Evolutionary conservation across 1,140 invertebrate genomes (phyloP), one percentile per base, ranked within the genome.

Genomic region (Papilio dardanus): DNA sequence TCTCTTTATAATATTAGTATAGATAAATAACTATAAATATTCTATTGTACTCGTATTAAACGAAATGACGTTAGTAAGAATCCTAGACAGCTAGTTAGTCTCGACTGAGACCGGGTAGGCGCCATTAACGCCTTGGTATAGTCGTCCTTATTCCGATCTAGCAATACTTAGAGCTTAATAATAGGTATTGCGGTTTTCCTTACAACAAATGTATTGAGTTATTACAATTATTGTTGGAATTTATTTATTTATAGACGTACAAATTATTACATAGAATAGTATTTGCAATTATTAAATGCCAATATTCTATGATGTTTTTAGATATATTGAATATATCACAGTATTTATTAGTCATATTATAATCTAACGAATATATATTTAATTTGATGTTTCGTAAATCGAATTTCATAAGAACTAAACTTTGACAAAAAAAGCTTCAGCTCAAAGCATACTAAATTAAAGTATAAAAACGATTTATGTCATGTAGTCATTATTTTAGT

Each of bases 81-180:
- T 28, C 54, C 10, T 12, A 54, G 21, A 54, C 19, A 16, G 21
- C 54, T 12, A 24, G 65, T 73, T 37, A 66, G 75, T 76, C 69
- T 67, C 75, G 75, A 73, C 24, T 58, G 28, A 73, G 35, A 24
- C 19, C 33, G 19, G 35, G 58, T 50, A 74, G 65, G 30, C 76
- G 66, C 66, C 71, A 50, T 73, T 76, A 73, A 46, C 67, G 30
- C 75, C 30, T 24, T 31, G 40, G 33, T 73, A 4, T 16, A 10
- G 30, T 31, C 71, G 42, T 74, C 67, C 69, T 35, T 62, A 77
- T 77, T 46, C 37, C 16, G 50, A 77, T 77, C 76, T 74, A 54
- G 19, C 71, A 50, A 74, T 74, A 77, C 66, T 76, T 73, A 35
- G 46, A 30, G 69, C 42, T 71, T 76, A 73, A 73, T 69, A 54